These are phyloP conservation scores for Himalopsyche anomala DNA, from an alignment of 2,888 invertebrate species.

Conservation along the genomic window DNA sequence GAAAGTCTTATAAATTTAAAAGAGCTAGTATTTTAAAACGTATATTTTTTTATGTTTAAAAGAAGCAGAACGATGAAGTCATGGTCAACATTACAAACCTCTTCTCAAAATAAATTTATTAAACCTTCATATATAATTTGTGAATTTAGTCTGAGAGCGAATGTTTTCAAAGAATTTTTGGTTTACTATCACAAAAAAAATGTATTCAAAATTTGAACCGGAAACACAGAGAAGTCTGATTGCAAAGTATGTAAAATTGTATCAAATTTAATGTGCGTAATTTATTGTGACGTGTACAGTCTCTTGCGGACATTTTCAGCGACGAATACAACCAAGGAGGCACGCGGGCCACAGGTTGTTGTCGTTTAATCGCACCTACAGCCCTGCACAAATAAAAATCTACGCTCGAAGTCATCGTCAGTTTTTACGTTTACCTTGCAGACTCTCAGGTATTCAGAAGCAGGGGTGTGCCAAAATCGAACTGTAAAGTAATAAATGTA, in stretches of 20 bases:
- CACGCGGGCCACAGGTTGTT: constrained; percentile 18
- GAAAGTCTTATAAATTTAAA: too few species aligned
- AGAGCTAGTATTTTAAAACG: too few species aligned
- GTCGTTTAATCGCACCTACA: constrained; percentile 22
- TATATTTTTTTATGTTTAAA: too few species aligned
- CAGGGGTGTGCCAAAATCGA: not conserved
- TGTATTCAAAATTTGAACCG: not conserved
- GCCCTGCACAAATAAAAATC: constrained; percentile 31
- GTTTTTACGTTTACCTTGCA: constrained; percentile 15
- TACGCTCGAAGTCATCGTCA: constrained; percentile 22
- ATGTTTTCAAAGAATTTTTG: too few species aligned
- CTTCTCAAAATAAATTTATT: too few species aligned
- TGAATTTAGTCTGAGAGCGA: too few species aligned
- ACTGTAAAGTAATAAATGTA: not conserved
- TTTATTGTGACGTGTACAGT: not conserved
- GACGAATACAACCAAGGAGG: not conserved
- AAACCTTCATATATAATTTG: too few species aligned
- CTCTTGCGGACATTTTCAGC: not conserved
- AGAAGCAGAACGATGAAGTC: too few species aligned
- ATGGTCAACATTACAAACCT: too few species aligned
- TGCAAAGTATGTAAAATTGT: not conserved
- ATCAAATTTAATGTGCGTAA: not conserved
- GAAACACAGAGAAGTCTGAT: not conserved
- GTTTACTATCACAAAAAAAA: not conserved
- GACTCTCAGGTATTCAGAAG: constrained; percentile 30